These are phyloP conservation scores for Entelurus aequoreus DNA, from an alignment of 2,113 vertebrate genomes.

Conservation along the genomic window DNA sequence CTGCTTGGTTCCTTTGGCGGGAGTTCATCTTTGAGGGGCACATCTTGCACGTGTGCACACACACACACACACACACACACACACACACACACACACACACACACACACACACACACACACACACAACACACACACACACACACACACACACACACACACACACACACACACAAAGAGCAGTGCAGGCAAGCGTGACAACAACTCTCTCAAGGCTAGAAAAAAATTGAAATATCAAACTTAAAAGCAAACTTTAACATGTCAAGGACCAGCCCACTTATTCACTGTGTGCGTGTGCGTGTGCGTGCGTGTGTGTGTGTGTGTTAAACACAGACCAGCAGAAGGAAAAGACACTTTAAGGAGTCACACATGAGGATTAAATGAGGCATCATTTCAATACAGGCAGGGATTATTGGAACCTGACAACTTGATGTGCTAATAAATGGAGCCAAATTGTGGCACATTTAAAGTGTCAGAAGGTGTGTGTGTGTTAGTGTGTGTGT, in stretches of 20 bases:
- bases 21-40: slow-evolving; percentile 61
- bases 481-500: not conserved
- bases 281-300: not conserved
- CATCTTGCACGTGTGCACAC: not conserved
- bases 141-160: not conserved
- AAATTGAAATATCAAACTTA: slow-evolving; percentile 59
- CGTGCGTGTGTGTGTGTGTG: too few relatives aligned
- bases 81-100: not conserved
- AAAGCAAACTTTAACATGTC: slow-evolving; percentile 36
- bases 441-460: not conserved
- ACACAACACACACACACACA: slow-evolving; percentile 1
- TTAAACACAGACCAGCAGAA: not conserved
- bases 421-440: slow-evolving; percentile 8
- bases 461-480: slow-evolving; percentile 9
- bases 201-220: slow-evolving; percentile 55
- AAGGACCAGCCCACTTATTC: slow-evolving; percentile 11
- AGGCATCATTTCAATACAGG: slow-evolving; percentile 5
- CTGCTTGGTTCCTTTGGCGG: slow-evolving; percentile 60
- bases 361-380: slow-evolving; percentile 9
- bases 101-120: not conserved
- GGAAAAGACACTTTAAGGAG: slow-evolving; percentile 1
- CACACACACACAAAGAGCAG: slow-evolving; percentile 29
- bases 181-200: slow-evolving; percentile 61
- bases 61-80: slow-evolving; percentile 1
- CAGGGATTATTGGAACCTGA: slow-evolving; percentile 5